Conservation (phyloP, 2,113 vertebrate genomes). For the Salvelinus sp. region DNA sequence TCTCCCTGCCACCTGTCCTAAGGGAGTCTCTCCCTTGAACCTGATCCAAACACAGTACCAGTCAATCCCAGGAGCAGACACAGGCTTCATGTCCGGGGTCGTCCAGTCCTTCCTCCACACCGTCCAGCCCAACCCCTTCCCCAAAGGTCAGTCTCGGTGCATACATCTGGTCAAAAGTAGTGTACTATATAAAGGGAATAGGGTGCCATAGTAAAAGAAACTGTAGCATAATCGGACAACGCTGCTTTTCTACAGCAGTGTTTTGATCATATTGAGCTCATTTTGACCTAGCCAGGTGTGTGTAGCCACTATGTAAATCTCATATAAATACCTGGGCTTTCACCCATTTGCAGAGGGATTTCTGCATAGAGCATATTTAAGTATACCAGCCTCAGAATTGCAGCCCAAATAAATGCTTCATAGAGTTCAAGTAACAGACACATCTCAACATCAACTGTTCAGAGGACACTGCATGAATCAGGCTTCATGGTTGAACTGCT, state of each 20-base stretch:
- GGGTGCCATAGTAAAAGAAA: background rate
- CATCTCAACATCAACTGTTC: no score
- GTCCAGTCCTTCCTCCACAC: constrained; percentile 76
- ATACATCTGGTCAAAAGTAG: no score
- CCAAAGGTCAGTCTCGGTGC: constrained; percentile 72
- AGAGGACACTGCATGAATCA: no score
- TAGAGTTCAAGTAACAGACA: no score
- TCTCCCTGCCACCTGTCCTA: constrained; percentile 38
- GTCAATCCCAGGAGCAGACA: background rate
- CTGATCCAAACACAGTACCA: constrained; percentile 57
- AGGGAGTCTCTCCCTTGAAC: constrained; percentile 26
- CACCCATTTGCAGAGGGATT: background rate
- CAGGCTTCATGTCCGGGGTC: constrained; percentile 63
- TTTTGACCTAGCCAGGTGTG: background rate
- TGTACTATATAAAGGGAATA: background rate
- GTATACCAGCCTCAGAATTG: no score
- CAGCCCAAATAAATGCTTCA: no score
- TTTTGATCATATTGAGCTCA: background rate
- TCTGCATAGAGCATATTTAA: background rate
- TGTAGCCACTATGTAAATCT: constrained; percentile 15
- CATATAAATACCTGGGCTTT: background rate
- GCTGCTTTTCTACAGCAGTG: no score
- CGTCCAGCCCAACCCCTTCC: constrained; percentile 78
- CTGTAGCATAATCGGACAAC: no score
- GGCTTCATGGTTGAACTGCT: no score